Evolutionary conservation across 2,113 vertebrate species (phyloP).

Genomic region (Rhinolophus sinicus): DNA sequence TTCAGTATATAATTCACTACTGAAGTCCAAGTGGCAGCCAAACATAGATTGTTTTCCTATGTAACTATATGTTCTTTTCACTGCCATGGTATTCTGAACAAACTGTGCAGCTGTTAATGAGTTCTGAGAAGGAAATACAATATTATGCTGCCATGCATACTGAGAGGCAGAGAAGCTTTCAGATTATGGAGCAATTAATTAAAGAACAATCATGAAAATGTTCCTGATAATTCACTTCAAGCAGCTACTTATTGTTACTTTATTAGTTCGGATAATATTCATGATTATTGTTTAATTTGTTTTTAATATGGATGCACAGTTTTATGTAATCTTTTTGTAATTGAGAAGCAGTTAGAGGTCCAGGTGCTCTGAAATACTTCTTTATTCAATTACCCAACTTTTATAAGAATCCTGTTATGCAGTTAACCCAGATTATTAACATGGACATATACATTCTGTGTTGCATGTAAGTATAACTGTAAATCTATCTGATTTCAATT

Average conservation of each 20-base stretch:
- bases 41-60: conserved; percentile 44
- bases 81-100: background rate
- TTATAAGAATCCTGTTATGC: conserved; percentile 33
- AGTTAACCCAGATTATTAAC: conserved; percentile 54
- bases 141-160: background rate
- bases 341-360: conserved; percentile 64
- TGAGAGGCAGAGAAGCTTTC: conserved; percentile 53
- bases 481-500: background rate
- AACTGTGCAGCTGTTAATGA: conserved; percentile 56
- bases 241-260: conserved; percentile 66
- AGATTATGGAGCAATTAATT: conserved; percentile 60
- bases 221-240: conserved; percentile 65
- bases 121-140: conserved; percentile 48
- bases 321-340: conserved; percentile 66
- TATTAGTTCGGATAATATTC: conserved; percentile 65
- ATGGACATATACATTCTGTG: background rate
- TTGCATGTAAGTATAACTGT: background rate
- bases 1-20: background rate
- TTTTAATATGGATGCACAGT: conserved; percentile 60
- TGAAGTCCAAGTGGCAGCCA: conserved; percentile 26
- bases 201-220: conserved; percentile 70
- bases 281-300: conserved; percentile 71
- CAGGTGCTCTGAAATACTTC: conserved; percentile 60
- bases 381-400: conserved; percentile 62
- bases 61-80: conserved; percentile 49